Conservation (phyloP, 37 sponge, comb jelly and placozoan species). For the Cliona cf. orientalis region DNA sequence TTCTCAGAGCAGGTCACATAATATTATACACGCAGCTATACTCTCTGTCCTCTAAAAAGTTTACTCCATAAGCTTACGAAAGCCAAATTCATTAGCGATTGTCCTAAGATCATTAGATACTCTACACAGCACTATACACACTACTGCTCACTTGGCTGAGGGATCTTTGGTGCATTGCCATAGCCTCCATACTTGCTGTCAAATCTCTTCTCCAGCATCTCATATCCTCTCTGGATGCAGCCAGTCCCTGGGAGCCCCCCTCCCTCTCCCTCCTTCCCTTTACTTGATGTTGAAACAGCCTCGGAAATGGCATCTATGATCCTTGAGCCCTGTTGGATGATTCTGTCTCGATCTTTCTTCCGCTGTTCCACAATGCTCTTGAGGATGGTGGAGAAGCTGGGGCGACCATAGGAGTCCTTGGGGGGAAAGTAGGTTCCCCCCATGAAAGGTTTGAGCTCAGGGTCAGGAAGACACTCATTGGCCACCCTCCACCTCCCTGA, state of each 20-base stretch:
- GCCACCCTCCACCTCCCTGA: conserved; percentile 84
- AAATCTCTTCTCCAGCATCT: conserved; percentile 38
- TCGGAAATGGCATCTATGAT: conserved; percentile 46
- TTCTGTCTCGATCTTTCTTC: conserved; percentile 18
- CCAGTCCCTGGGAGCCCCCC: conserved; percentile 36
- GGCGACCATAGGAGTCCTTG: conserved; percentile 41
- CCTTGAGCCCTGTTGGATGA: conserved; percentile 23
- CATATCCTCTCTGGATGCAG: conserved; percentile 63
- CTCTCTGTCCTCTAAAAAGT: too few relatives aligned
- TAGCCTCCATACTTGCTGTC: conserved; percentile 72
- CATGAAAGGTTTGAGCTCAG: conserved; percentile 67
- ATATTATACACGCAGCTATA: too few relatives aligned
- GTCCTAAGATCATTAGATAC: too few relatives aligned
- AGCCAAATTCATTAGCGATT: too few relatives aligned
- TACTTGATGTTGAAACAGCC: conserved; percentile 7
- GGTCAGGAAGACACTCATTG: conserved; percentile 89
- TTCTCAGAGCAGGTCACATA: too few relatives aligned
- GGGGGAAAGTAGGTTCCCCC: conserved; percentile 90
- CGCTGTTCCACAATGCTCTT: conserved; percentile 59
- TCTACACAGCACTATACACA: too few relatives aligned
- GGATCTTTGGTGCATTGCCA: conserved; percentile 78
- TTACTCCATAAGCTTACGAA: too few relatives aligned
- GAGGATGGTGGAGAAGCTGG: conserved; percentile 74
- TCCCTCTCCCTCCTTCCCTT: too few relatives aligned
- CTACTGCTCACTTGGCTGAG: conserved; percentile 70